phyloP scores from a whole-genome alignment of 2,113 vertebrate genomes.

The Coracopsis vasa region DNA sequence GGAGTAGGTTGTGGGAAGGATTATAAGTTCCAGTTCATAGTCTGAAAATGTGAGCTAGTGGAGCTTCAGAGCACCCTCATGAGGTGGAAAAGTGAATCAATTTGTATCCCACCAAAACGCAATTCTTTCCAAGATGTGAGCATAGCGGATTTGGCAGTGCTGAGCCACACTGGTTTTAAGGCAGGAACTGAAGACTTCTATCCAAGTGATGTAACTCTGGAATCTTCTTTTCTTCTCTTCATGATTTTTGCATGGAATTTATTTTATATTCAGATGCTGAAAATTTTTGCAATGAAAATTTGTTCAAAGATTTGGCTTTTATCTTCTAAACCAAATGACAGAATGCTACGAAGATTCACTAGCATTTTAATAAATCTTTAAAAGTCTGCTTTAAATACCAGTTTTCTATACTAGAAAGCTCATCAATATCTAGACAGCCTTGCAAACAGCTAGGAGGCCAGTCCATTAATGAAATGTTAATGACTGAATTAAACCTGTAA shows the following conservation, averaged over 20 bases:
- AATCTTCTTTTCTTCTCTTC: background rate
- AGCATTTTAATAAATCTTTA: constrained; percentile 41
- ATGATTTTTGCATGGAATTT: background rate
- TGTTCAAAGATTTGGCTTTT: background rate
- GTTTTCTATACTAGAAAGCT: constrained; percentile 73
- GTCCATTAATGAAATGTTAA: constrained; percentile 98
- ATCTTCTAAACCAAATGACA: background rate
- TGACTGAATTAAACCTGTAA: constrained; percentile 97
- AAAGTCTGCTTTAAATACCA: constrained; percentile 77
- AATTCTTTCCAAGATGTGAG: background rate
- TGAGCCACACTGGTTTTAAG: background rate
- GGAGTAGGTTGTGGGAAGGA: background rate
- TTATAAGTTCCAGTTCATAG: background rate
- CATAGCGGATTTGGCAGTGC: background rate
- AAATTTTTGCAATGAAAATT: background rate
- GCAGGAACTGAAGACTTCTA: background rate
- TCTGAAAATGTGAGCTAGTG: background rate
- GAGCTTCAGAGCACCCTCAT: background rate
- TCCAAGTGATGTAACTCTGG: background rate
- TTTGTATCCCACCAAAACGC: background rate
- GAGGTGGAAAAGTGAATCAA: background rate
- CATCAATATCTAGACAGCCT: constrained; percentile 87
- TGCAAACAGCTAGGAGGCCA: constrained; percentile 85
- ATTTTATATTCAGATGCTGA: constrained; percentile 19
- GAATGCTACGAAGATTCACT: background rate